These are phyloP conservation scores for Phaethornis superciliosus DNA, from an alignment of 2,113 vertebrate species.

Conservation along the genomic window DNA sequence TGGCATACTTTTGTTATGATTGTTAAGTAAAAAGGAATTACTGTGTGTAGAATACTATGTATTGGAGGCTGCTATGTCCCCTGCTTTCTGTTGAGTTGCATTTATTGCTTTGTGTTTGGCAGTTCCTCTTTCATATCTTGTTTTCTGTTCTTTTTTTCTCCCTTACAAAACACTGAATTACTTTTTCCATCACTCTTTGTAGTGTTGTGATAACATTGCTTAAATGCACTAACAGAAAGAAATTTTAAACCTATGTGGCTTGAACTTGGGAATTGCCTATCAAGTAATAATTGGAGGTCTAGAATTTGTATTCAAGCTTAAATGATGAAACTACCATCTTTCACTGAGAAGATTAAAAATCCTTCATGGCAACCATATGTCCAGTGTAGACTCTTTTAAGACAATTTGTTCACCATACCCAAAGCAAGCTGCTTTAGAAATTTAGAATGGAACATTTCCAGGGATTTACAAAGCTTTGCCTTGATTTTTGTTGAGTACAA, in stretches of 20 bases:
- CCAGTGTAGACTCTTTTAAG: neutral
- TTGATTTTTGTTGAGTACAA: neutral
- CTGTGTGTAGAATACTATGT: neutral
- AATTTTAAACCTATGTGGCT: constrained; percentile 1
- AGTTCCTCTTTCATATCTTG: neutral
- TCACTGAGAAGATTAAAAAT: constrained; percentile 6
- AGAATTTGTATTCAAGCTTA: constrained; percentile 16
- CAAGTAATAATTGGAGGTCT: neutral
- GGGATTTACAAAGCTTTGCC: neutral
- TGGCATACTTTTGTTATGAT: neutral
- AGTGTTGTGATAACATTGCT: neutral
- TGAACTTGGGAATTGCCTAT: neutral
- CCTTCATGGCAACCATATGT: neutral
- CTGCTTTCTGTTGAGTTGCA: neutral
- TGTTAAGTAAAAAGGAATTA: neutral
- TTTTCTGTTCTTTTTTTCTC: neutral
- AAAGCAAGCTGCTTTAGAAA: neutral
- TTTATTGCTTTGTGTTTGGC: neutral
- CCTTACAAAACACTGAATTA: neutral
- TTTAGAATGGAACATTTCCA: constrained; percentile 4
- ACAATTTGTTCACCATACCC: constrained; percentile 26
- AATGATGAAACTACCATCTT: constrained; percentile 11
- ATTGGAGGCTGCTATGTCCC: neutral
- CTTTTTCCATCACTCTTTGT: neutral
- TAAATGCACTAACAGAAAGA: neutral